Conservation (phyloP, 2,113 vertebrate genomes). For the Corydoras maculifer region DNA sequence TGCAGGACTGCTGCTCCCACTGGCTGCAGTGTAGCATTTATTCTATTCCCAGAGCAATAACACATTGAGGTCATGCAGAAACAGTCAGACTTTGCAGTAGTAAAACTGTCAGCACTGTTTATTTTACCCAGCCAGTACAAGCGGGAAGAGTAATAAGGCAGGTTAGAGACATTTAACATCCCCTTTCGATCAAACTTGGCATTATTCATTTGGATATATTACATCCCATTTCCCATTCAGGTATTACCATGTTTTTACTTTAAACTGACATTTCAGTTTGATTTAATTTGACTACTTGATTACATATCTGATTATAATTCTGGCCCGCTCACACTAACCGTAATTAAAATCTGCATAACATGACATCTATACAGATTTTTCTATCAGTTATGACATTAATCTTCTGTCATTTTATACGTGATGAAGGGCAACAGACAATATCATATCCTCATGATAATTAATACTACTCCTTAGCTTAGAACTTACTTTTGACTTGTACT, state of each 20-base stretch:
- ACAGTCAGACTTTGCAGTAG: constrained; percentile 45
- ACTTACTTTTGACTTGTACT: too few relatives aligned
- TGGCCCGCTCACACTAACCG: constrained; percentile 17
- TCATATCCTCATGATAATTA: too few relatives aligned
- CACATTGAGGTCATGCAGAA: constrained; percentile 55
- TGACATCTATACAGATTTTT: constrained; percentile 26
- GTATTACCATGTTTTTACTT: not conserved
- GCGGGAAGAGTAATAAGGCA: constrained; percentile 41
- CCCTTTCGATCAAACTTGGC: constrained; percentile 34
- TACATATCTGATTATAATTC: constrained; percentile 37
- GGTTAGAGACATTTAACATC: constrained; percentile 48
- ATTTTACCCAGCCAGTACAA: constrained; percentile 47
- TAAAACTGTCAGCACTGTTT: constrained; percentile 53
- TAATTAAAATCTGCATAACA: constrained; percentile 23
- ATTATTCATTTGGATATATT: constrained; percentile 37
- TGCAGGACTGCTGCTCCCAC: constrained; percentile 41
- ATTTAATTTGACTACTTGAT: constrained; percentile 30
- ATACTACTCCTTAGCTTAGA: too few relatives aligned
- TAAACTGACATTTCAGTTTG: constrained; percentile 27
- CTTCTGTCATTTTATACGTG: not conserved
- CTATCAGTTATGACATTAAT: constrained; percentile 20
- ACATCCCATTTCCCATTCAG: constrained; percentile 27
- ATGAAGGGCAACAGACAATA: too few relatives aligned
- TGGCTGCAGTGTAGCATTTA: constrained; percentile 28
- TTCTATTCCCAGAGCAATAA: constrained; percentile 56